Conservation (phyloP, 2,797 vertebrate species). For the Pagetopsis macropterus region DNA sequence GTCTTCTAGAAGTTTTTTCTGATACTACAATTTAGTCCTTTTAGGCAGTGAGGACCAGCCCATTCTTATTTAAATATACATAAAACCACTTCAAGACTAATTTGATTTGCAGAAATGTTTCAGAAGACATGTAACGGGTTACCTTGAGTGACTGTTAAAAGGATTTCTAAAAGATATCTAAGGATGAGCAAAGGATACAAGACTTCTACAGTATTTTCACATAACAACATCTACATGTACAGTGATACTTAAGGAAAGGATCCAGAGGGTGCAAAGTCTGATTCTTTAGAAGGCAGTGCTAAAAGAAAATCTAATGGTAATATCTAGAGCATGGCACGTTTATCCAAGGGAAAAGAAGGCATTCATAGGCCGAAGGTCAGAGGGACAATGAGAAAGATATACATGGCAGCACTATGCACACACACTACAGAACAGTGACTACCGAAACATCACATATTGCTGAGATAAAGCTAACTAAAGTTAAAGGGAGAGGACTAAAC, state of each 20-base stretch:
- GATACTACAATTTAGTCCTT: background rate
- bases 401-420: constrained; percentile 52
- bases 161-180: constrained; percentile 37
- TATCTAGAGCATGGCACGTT: constrained; percentile 26
- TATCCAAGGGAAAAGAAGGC: constrained; percentile 44
- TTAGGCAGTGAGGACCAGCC: background rate
- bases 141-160: constrained; percentile 27
- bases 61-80: background rate
- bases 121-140: constrained; percentile 36
- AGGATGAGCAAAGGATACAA: constrained; percentile 28
- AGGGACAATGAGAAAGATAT: constrained; percentile 41
- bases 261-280: constrained; percentile 38
- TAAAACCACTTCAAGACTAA: background rate
- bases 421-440: constrained; percentile 33
- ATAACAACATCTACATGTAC: constrained; percentile 24
- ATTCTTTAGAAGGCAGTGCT: constrained; percentile 31
- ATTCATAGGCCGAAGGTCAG: constrained; percentile 51
- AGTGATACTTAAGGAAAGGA: background rate
- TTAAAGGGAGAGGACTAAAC: background rate
- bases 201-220: constrained; percentile 8
- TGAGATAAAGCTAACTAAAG: background rate
- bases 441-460: constrained; percentile 22
- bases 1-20: constrained; percentile 23
- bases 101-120: constrained; percentile 20
- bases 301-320: constrained; percentile 28